Percentiles rank a stretch among this genome's conserved stretches.
phyloP scores from a whole-genome alignment of 2,888 invertebrate species.

The Napeogenes inachia region DNA sequence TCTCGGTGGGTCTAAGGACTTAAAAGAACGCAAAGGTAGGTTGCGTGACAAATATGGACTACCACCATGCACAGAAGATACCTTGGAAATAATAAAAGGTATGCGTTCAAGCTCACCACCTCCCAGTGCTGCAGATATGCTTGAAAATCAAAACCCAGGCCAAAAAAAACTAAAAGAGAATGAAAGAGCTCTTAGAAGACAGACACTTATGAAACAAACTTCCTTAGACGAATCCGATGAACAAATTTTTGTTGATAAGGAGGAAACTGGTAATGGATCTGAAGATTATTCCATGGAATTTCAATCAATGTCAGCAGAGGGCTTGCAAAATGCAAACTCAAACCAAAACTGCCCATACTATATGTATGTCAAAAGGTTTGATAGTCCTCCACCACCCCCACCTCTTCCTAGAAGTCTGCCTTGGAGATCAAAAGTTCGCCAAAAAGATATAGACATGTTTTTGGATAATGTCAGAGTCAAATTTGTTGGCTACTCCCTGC shows the following conservation, averaged over 20 bases:
- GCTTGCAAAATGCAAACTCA: conserved; percentile 53
- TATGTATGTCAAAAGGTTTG: conserved; percentile 67
- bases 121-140: conserved; percentile 91
- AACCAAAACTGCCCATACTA: conserved; percentile 64
- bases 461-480: conserved; percentile 93
- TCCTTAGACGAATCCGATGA: conserved; percentile 89
- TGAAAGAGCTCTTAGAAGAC: conserved; percentile 82
- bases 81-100: conserved; percentile 92
- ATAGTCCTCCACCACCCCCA: conserved; percentile 69
- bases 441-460: conserved; percentile 95
- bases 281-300: conserved; percentile 80
- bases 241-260: conserved; percentile 84
- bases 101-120: conserved; percentile 98
- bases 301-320: conserved; percentile 70
- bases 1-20: conserved; percentile 92
- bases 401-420: conserved; percentile 83
- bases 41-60: conserved; percentile 84
- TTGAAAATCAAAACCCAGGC: conserved; percentile 90
- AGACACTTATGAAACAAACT: conserved; percentile 93
- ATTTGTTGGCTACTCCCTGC: conserved; percentile 96
- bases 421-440: conserved; percentile 97
- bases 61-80: conserved; percentile 91
- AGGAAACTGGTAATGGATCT: conserved; percentile 78
- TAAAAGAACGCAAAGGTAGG: conserved; percentile 85
- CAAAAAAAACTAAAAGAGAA: conserved; percentile 75